These are phyloP conservation scores for Archivesica marissinica DNA, from an alignment of 1,140 invertebrate genomes.

Conservation along the genomic window DNA sequence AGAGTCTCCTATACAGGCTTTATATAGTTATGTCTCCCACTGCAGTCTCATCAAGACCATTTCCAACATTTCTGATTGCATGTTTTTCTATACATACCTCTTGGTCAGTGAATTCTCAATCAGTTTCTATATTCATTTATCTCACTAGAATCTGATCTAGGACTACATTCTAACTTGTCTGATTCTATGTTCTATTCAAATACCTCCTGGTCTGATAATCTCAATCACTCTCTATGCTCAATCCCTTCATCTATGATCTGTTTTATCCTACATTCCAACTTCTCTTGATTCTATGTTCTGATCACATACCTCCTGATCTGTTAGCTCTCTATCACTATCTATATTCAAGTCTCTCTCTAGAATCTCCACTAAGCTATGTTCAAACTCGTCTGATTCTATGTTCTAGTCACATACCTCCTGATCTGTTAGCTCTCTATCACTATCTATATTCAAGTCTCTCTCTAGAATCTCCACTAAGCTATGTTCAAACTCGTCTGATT, in stretches of 20 bases:
- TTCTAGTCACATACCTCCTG: background rate
- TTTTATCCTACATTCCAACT: no score
- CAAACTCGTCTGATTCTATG: constrained; percentile 64
- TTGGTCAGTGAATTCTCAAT: no score
- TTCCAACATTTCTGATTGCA: background rate
- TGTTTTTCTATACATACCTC: background rate
- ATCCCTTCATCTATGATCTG: no score
- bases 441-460: constrained; percentile 32
- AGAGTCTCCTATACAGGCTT: no score
- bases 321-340: constrained; percentile 20
- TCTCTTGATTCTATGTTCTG: no score
- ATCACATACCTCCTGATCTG: constrained; percentile 7
- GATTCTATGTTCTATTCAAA: no score
- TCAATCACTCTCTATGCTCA: no score
- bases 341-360: constrained; percentile 41
- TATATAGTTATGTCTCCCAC: no score
- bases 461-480: constrained; percentile 59
- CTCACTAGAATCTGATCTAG: no score
- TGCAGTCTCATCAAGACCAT: background rate
- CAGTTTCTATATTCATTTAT: no score
- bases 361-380: constrained; percentile 60
- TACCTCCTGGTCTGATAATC: no score
- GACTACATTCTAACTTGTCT: no score
- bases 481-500: constrained; percentile 64
- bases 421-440: constrained; percentile 7